Evolutionary conservation across 2,113 vertebrate species (phyloP).

Genomic region (Pholis gunnellus): DNA sequence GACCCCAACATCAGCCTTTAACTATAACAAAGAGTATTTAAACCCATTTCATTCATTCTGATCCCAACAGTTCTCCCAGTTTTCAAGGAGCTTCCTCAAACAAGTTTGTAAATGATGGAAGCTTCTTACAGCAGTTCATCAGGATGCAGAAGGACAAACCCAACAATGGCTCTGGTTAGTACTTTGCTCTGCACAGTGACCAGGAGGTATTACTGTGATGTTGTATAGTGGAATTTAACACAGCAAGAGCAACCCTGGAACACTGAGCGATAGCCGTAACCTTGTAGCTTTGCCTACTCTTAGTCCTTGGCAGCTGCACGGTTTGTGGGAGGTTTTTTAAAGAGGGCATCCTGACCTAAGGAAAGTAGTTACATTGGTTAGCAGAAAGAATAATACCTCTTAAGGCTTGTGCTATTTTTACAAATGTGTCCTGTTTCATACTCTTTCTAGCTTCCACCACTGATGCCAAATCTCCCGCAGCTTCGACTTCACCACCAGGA

Average conservation of each 20-base stretch:
- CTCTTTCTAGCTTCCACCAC: conserved; percentile 69
- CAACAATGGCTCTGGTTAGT: conserved; percentile 81
- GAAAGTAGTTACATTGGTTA: background rate
- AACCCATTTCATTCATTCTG: conserved; percentile 3
- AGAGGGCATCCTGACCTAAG: background rate
- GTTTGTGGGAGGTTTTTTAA: background rate
- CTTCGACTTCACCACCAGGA: conserved; percentile 62
- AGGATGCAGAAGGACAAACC: conserved; percentile 93
- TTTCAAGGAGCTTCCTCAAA: conserved; percentile 84
- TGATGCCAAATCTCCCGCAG: conserved; percentile 68
- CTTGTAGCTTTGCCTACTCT: background rate
- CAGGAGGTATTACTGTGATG: background rate
- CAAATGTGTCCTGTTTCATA: background rate
- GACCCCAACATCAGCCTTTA: background rate
- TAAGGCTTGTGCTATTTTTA: background rate
- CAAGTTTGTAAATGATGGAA: conserved; percentile 96
- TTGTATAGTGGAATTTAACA: background rate
- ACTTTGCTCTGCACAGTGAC: conserved; percentile 2
- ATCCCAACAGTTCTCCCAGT: conserved; percentile 73
- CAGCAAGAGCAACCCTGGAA: background rate
- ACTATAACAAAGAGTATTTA: background rate
- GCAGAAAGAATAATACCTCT: background rate
- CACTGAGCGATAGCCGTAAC: too few species aligned
- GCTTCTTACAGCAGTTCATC: conserved; percentile 97
- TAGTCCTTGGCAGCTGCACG: background rate